Evolutionary conservation across 2,113 vertebrate genomes (phyloP), one percentile per base, ranked within the genome.

Genomic region (Ornithorhynchus anatinus): DNA sequence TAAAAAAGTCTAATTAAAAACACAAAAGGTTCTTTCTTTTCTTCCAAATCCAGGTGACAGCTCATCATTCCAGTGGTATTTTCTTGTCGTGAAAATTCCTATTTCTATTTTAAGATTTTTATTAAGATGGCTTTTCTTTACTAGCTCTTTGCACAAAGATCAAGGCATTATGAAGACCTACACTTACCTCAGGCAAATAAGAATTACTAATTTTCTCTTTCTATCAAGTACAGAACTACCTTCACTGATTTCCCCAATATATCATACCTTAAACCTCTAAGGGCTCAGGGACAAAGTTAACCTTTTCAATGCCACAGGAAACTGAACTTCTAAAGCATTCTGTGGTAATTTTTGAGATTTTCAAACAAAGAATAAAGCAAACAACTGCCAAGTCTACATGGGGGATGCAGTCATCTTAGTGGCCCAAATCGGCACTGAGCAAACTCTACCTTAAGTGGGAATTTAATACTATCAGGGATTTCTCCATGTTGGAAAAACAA

Each of bases 201-300:
- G 68, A 84, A 84, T 51, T 37, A 69, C 82, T 86, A 75, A 84
- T 86, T 89, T 83, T 81, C 79, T 80, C 43, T 89, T 83, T 81
- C 79, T 81, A 14, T 82, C 82, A 90, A 87, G 70, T 47, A 43
- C 31, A 2, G 16, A 27, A 59, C 66, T 71, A 58, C 20, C 17
- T 83, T 67, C 72, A 38, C 11, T 66, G 72, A 65, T 59, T 88
- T 66, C 51, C 57, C 69, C 70, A 67, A 43, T 39, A 59, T 75
- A 58, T 72, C 75, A 70, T 11, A 62, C 3, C 17, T 39, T 20
- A 17, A 6, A 23, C 63, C 80, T 32, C 35, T 23, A 23, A 53
- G 56, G 52, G 35, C 42, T 16, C 37, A 3, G 11, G 8, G 3
- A 58, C 17, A 17, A 35, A 16, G 14, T 77, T 80, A 87, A 85